Evolutionary conservation across 2,797 vertebrate genomes (phyloP).

Genomic region (Sciurus carolinensis): DNA sequence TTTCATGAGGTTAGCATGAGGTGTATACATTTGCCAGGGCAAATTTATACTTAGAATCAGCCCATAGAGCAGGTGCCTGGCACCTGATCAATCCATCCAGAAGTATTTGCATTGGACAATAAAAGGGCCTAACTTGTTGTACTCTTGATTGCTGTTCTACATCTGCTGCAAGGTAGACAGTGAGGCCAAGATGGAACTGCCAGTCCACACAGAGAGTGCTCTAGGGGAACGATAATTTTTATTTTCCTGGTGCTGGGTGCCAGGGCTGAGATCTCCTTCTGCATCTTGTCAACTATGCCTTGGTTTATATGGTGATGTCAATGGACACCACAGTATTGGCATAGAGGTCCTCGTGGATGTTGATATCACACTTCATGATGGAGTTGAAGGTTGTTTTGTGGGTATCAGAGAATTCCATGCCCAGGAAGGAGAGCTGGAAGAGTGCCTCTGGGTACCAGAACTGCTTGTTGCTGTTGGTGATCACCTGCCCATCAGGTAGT

Average conservation of each 20-base stretch:
- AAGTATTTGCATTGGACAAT: slow-evolving; percentile 96
- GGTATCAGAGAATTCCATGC: too few relatives aligned
- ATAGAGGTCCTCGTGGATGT: too few relatives aligned
- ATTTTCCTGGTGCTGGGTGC: too few relatives aligned
- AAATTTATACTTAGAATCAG: slow-evolving; percentile 83
- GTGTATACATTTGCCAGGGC: slow-evolving; percentile 88
- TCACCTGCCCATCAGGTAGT: too few relatives aligned
- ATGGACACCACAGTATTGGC: slow-evolving; percentile 17
- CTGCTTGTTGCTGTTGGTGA: too few relatives aligned
- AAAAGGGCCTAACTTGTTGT: slow-evolving; percentile 98
- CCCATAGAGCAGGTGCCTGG: slow-evolving; percentile 83
- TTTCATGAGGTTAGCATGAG: slow-evolving; percentile 89
- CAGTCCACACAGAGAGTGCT: slow-evolving; percentile 99
- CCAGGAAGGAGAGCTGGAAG: too few relatives aligned
- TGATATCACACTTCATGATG: too few relatives aligned
- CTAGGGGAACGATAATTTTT: slow-evolving; percentile 74
- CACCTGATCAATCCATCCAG: slow-evolving; percentile 89
- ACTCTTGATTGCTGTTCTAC: slow-evolving; percentile 99
- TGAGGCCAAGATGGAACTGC: slow-evolving; percentile 99
- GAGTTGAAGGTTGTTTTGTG: too few relatives aligned
- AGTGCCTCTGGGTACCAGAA: too few relatives aligned
- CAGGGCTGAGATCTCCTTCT: too few relatives aligned
- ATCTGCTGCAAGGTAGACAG: slow-evolving; percentile 99
- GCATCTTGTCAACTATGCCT: too few relatives aligned
- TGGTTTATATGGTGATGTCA: too few relatives aligned